These are phyloP conservation scores for Drosophila sulfurigaster DNA, from an alignment of 1,140 invertebrate species.

Conservation along the genomic window DNA sequence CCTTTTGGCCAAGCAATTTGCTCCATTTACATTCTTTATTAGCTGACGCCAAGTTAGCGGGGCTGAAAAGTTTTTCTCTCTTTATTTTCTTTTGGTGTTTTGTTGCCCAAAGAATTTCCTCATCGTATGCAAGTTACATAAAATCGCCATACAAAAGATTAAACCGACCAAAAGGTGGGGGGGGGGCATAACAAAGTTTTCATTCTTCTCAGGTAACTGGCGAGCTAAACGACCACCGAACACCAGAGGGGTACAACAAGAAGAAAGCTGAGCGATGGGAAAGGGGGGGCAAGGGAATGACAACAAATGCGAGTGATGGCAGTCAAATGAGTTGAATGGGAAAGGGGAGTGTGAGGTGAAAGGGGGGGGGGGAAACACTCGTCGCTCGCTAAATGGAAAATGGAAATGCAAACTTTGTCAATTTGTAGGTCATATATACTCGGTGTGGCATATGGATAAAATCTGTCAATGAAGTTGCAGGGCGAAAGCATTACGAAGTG, in stretches of 20 bases:
- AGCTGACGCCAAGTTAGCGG: constrained; percentile 57
- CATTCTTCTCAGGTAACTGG: constrained; percentile 18
- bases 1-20: constrained; percentile 80
- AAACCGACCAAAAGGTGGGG: constrained; percentile 27
- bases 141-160: constrained; percentile 54
- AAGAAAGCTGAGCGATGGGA: too few relatives aligned
- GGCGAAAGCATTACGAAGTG: too few relatives aligned
- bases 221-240: too few relatives aligned
- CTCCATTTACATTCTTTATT: constrained; percentile 83
- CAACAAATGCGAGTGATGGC: neutral
- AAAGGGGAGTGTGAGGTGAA: neutral
- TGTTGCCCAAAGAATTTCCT: constrained; percentile 44
- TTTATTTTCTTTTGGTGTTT: constrained; percentile 23
- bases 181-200: constrained; percentile 20
- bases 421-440: constrained; percentile 48
- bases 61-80: constrained; percentile 36
- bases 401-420: constrained; percentile 55
- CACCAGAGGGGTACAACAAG: neutral
- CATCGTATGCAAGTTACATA: constrained; percentile 46
- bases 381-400: constrained; percentile 13
- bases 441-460: constrained; percentile 1
- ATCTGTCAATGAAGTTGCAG: constrained; percentile 6
- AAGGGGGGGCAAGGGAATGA: too few relatives aligned
- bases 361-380: too few relatives aligned
- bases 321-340: neutral